Evolutionary conservation across 1,140 invertebrate genomes (phyloP).

Genomic region (Drosophila kurseongensis): DNA sequence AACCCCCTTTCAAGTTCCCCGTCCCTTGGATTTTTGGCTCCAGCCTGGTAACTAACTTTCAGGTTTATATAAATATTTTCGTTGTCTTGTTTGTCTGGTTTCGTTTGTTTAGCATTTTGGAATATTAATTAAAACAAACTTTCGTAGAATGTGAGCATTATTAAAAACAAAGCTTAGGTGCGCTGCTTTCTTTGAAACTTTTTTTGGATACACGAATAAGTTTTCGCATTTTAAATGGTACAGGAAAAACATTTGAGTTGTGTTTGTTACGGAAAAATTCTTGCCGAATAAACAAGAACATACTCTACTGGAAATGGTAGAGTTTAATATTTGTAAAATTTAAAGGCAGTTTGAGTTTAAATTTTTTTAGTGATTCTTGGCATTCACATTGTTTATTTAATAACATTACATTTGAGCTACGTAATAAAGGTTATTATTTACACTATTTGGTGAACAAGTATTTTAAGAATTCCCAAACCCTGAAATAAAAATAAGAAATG

Average conservation of each 20-base stretch:
- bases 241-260: neutral
- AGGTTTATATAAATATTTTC: conserved; percentile 45
- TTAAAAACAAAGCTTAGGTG: conserved; percentile 18
- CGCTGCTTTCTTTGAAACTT: conserved; percentile 1
- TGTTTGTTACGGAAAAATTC: neutral
- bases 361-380: too few species aligned
- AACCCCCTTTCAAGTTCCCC: neutral
- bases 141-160: conserved; percentile 33
- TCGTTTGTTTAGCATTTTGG: conserved; percentile 39
- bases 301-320: too few species aligned
- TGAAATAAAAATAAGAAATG: neutral
- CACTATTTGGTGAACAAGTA: neutral
- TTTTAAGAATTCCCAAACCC: neutral
- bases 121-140: conserved; percentile 53
- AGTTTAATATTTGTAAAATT: neutral
- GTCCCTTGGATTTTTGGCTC: conserved; percentile 1
- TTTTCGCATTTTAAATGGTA: neutral
- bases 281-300: neutral
- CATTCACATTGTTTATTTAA: too few species aligned
- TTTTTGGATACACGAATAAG: neutral
- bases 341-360: too few species aligned
- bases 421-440: too few species aligned
- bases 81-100: conserved; percentile 37
- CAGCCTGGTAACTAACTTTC: conserved; percentile 27
- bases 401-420: too few species aligned